These are phyloP conservation scores for Drosophila flavopinicola DNA, from an alignment of 2,888 invertebrate genomes.

Conservation along the genomic window DNA sequence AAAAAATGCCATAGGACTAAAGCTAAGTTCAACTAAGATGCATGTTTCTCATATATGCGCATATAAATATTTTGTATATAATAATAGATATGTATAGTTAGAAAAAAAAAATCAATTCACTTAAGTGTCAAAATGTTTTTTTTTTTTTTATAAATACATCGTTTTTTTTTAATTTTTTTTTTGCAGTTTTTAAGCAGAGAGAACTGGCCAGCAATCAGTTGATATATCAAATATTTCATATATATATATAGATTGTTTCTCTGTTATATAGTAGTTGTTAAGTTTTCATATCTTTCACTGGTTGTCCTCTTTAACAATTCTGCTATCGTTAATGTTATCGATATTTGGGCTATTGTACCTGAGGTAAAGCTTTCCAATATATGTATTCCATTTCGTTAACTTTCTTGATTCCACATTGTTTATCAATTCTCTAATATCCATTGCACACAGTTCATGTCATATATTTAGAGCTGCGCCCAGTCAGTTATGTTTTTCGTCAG, in stretches of 20 bases:
- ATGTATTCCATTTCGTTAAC: background rate
- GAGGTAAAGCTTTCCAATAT: slow-evolving; percentile 25
- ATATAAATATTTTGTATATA: slow-evolving; percentile 18
- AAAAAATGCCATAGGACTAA: slow-evolving; percentile 33
- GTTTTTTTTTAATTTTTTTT: slow-evolving; percentile 24
- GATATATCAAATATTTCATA: background rate
- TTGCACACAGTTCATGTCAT: no score
- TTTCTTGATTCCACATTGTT: background rate
- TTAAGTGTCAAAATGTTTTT: slow-evolving; percentile 25
- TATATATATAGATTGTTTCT: background rate
- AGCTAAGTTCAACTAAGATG: slow-evolving; percentile 62
- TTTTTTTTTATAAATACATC: slow-evolving; percentile 31
- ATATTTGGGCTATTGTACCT: slow-evolving; percentile 7
- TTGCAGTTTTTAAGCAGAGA: slow-evolving; percentile 10
- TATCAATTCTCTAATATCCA: no score
- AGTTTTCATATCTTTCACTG: slow-evolving; percentile 20
- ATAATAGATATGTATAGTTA: slow-evolving; percentile 29
- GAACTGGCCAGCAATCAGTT: slow-evolving; percentile 1
- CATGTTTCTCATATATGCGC: slow-evolving; percentile 8
- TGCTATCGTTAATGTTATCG: background rate
- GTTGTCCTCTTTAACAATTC: slow-evolving; percentile 4
- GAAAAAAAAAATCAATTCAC: slow-evolving; percentile 33
- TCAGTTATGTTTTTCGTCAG: no score
- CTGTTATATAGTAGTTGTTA: background rate
- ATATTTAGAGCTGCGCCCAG: no score